phyloP scores from a whole-genome alignment of 2,797 vertebrate genomes.

The Cynodonichthys magdalenae region DNA sequence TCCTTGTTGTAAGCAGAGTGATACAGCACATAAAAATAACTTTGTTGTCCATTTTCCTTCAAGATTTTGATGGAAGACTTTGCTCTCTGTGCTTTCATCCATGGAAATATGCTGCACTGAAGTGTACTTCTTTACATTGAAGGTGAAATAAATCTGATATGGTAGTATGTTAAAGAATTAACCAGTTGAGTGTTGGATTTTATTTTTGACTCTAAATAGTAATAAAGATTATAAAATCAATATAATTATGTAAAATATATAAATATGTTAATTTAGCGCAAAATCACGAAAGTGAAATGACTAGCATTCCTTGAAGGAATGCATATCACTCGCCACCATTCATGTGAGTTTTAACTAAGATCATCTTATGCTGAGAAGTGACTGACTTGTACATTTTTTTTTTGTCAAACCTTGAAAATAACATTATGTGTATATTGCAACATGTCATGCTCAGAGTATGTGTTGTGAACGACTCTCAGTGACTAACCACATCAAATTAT shows the following conservation, averaged over 20 bases:
- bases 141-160: neutral
- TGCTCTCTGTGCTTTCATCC: slow-evolving; percentile 9
- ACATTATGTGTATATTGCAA: no score
- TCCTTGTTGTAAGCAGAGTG: slow-evolving; percentile 62
- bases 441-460: no score
- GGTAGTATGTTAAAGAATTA: neutral
- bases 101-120: neutral
- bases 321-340: no score
- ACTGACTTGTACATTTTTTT: no score
- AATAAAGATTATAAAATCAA: neutral
- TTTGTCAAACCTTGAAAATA: neutral
- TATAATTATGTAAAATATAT: neutral
- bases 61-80: slow-evolving; percentile 39
- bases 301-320: no score
- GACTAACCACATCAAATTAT: no score
- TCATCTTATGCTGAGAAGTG: no score
- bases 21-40: slow-evolving; percentile 49
- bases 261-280: no score
- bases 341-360: no score
- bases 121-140: neutral
- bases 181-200: neutral
- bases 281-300: no score
- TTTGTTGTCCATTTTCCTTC: slow-evolving; percentile 31
- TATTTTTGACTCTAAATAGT: neutral
- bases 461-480: no score